phyloP scores from a whole-genome alignment of 2,888 invertebrate genomes.

The Hydropsyche betteni region DNA sequence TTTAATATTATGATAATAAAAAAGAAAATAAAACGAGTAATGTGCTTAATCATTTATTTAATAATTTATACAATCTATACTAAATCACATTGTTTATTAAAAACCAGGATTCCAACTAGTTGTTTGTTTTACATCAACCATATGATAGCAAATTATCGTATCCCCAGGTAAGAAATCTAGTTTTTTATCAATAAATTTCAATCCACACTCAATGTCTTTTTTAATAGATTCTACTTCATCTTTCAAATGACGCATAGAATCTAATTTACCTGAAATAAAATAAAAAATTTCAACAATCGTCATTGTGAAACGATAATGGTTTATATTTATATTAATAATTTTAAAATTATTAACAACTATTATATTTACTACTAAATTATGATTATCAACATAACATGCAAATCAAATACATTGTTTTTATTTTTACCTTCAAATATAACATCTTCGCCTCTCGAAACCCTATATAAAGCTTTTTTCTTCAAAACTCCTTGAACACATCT shows the following conservation, averaged over 20 bases:
- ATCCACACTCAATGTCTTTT: constrained; percentile 88
- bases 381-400: no score
- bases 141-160: constrained; percentile 77
- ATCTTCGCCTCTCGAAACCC: constrained; percentile 73
- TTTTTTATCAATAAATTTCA: constrained; percentile 74
- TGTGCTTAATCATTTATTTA: neutral
- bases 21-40: neutral
- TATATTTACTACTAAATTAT: neutral
- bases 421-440: constrained; percentile 74
- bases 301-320: neutral
- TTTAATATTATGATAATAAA: neutral
- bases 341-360: neutral
- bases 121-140: constrained; percentile 69
- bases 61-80: constrained; percentile 1
- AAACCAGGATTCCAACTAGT: constrained; percentile 79
- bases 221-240: constrained; percentile 85
- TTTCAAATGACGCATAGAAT: constrained; percentile 89
- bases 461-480: constrained; percentile 72
- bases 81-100: constrained; percentile 31
- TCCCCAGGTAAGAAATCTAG: constrained; percentile 80
- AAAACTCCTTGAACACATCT: constrained; percentile 82
- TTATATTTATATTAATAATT: neutral
- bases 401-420: no score
- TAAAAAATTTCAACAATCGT: constrained; percentile 3
- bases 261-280: constrained; percentile 68